These are phyloP conservation scores for Eriocheir sinensis DNA, from an alignment of 1,140 invertebrate genomes.

Conservation along the genomic window DNA sequence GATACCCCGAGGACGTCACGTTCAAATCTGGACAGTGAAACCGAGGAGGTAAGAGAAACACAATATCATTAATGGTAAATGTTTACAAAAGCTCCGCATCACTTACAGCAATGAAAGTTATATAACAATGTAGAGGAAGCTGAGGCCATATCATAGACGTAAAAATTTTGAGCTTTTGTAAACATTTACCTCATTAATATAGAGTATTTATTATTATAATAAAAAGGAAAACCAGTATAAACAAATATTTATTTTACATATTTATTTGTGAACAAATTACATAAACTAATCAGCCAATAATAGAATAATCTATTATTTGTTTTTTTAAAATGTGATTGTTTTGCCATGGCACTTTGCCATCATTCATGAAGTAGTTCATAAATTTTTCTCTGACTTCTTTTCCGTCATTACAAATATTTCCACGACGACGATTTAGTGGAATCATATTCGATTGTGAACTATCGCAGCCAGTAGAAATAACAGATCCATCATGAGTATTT, in stretches of 20 bases:
- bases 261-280: neutral
- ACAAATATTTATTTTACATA: too few species aligned
- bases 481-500: slow-evolving; percentile 59
- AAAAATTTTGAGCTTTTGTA: too few species aligned
- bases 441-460: slow-evolving; percentile 56
- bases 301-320: neutral
- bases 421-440: slow-evolving; percentile 46
- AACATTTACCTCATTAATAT: too few species aligned
- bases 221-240: too few species aligned
- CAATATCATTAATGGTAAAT: too few species aligned
- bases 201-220: too few species aligned
- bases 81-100: too few species aligned
- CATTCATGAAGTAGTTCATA: slow-evolving; percentile 56
- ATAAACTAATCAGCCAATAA: neutral
- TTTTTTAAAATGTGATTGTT: slow-evolving; percentile 46
- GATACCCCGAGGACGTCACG: slow-evolving; percentile 23
- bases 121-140: too few species aligned
- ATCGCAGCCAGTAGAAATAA: slow-evolving; percentile 54
- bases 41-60: slow-evolving; percentile 31
- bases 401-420: slow-evolving; percentile 55
- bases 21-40: slow-evolving; percentile 29
- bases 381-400: slow-evolving; percentile 42
- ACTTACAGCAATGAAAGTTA: too few species aligned
- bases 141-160: too few species aligned
- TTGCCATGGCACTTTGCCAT: slow-evolving; percentile 46